phyloP scores from a whole-genome alignment of 2,113 vertebrate species.

The Syngnathoides biaculeatus region DNA sequence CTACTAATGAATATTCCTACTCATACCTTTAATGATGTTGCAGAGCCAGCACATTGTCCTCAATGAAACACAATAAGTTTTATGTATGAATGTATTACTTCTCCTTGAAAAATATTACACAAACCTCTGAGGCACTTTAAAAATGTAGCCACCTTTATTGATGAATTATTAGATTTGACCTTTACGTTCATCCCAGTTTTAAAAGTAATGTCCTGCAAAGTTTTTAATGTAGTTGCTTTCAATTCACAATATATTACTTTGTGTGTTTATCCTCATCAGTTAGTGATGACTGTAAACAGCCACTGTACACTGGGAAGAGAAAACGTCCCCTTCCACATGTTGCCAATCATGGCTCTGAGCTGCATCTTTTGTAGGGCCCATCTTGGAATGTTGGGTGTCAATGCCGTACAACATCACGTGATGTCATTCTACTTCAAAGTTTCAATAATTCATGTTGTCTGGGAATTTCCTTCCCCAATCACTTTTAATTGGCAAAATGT shows the following conservation, averaged over 20 bases:
- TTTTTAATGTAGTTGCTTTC: background rate
- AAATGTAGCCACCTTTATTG: too few species aligned
- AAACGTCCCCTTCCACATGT: slow-evolving; percentile 30
- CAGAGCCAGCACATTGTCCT: background rate
- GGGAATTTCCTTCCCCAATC: slow-evolving; percentile 66
- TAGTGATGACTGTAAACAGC: slow-evolving; percentile 4
- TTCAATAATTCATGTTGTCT: slow-evolving; percentile 71
- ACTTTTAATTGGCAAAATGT: slow-evolving; percentile 70
- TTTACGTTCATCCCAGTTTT: too few species aligned
- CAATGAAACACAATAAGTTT: background rate
- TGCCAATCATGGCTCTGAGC: slow-evolving; percentile 31
- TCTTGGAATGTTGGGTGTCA: slow-evolving; percentile 48
- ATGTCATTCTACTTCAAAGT: slow-evolving; percentile 58
- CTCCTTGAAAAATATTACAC: background rate
- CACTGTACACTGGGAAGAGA: slow-evolving; percentile 1
- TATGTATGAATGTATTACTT: background rate
- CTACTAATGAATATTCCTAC: background rate
- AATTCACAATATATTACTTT: background rate
- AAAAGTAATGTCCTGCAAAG: too few species aligned
- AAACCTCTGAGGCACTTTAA: background rate
- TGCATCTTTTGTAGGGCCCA: slow-evolving; percentile 6
- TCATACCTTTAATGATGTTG: background rate
- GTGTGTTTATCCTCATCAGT: background rate
- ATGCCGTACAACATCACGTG: slow-evolving; percentile 39
- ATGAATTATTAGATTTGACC: background rate